Conservation (phyloP, 2,888 invertebrate species). For the Eudemis profundana region DNA sequence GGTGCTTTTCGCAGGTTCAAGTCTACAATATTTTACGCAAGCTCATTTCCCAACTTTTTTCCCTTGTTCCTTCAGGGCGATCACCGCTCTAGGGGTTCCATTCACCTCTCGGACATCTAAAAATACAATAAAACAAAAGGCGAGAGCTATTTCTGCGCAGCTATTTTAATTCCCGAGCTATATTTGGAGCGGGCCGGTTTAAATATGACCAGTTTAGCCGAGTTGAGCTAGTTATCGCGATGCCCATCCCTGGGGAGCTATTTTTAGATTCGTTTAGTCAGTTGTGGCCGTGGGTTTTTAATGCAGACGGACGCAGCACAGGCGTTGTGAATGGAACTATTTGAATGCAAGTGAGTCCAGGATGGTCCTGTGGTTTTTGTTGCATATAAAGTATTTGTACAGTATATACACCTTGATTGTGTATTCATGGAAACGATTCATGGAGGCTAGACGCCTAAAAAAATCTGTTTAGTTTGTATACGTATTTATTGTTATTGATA, state of each 20-base stretch:
- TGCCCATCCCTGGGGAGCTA: conserved; percentile 40
- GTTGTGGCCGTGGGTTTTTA: conserved; percentile 40
- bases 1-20: too few relatives aligned
- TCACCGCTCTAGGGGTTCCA: conserved; percentile 10
- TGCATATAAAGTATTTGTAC: conserved; percentile 1
- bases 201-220: conserved; percentile 42
- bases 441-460: not conserved
- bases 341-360: conserved; percentile 17
- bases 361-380: not conserved
- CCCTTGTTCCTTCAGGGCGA: too few relatives aligned
- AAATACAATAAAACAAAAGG: conserved; percentile 40
- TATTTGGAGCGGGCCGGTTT: conserved; percentile 38
- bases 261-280: conserved; percentile 45
- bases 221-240: conserved; percentile 41
- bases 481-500: too few relatives aligned
- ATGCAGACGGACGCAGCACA: conserved; percentile 22
- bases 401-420: not conserved
- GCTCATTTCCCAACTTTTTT: too few relatives aligned
- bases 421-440: not conserved
- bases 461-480: too few relatives aligned
- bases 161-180: conserved; percentile 39
- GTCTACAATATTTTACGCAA: too few relatives aligned
- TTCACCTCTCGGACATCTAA: conserved; percentile 37
- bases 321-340: conserved; percentile 22
- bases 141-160: conserved; percentile 38